Percentiles rank a stretch among this genome's conserved stretches.
Evolutionary conservation across 2,797 vertebrate species (phyloP).

Genomic region (Pteronotus mesoamericanus): DNA sequence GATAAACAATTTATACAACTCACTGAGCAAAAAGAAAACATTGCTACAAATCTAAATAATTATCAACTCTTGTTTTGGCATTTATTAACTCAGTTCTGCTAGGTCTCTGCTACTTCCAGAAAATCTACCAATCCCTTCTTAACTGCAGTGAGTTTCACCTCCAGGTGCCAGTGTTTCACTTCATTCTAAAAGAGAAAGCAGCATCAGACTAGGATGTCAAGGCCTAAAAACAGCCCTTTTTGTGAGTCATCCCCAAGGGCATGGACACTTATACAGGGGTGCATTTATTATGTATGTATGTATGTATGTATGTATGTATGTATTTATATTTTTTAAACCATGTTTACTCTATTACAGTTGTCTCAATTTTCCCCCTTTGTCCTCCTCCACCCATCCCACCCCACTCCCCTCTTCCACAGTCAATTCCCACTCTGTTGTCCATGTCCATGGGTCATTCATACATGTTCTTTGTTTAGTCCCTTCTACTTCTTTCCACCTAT

Average conservation of each 20-base stretch:
- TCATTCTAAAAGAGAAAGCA: not conserved
- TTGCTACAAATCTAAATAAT: not conserved
- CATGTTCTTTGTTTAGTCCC: no score
- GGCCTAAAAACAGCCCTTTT: not conserved
- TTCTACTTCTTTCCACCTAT: no score
- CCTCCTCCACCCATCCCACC: no score
- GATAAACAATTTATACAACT: not conserved
- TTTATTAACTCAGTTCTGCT: not conserved
- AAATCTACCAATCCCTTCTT: not conserved
- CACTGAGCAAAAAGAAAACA: not conserved
- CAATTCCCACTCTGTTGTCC: no score
- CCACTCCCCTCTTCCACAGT: no score
- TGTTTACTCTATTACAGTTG: no score
- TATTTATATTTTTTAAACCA: no score
- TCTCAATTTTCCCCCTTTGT: no score
- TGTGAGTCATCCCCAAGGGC: not conserved
- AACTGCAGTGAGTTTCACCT: not conserved
- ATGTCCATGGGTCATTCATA: no score
- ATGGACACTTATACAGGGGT: not conserved
- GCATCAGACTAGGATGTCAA: not conserved
- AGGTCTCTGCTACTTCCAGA: not conserved
- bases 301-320: no score
- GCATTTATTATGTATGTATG: no score
- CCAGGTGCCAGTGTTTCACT: conserved; percentile 33
- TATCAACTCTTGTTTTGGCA: not conserved